Evolutionary conservation across 1,140 invertebrate species (phyloP).

Genomic region (Cotesia vestalis): DNA sequence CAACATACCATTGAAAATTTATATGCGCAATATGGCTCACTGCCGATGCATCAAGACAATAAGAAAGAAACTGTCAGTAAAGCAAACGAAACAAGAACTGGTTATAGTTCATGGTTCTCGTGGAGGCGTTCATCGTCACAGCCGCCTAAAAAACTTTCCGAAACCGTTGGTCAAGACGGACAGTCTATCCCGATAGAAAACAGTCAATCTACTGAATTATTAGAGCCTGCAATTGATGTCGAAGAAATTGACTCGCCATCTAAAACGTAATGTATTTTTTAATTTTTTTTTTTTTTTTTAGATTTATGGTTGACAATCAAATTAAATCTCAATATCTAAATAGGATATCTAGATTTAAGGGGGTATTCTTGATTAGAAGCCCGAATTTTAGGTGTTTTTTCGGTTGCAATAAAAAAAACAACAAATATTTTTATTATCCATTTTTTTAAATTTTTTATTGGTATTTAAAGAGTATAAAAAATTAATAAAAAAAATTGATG

Average conservation of each 20-base stretch:
- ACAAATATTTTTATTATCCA: too few species aligned
- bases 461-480: too few species aligned
- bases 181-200: not conserved
- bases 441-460: too few species aligned
- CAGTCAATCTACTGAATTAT: constrained; percentile 28
- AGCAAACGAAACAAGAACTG: constrained; percentile 50
- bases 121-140: constrained; percentile 66
- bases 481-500: too few species aligned
- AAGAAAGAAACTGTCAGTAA: constrained; percentile 52
- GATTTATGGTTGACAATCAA: not conserved
- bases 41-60: constrained; percentile 53
- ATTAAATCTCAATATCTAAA: too few species aligned
- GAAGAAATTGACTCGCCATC: constrained; percentile 32
- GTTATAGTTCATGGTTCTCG: constrained; percentile 70
- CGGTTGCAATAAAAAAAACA: too few species aligned
- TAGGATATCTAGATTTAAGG: not conserved
- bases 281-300: not conserved
- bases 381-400: too few species aligned
- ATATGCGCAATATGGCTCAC: constrained; percentile 61
- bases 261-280: not conserved
- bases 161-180: constrained; percentile 45
- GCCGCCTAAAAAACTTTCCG: constrained; percentile 53
- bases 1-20: constrained; percentile 60
- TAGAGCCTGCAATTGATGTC: constrained; percentile 28
- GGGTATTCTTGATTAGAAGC: too few species aligned